Conservation (phyloP, 2,888 invertebrate genomes). For the Dryomyza anilis region DNA sequence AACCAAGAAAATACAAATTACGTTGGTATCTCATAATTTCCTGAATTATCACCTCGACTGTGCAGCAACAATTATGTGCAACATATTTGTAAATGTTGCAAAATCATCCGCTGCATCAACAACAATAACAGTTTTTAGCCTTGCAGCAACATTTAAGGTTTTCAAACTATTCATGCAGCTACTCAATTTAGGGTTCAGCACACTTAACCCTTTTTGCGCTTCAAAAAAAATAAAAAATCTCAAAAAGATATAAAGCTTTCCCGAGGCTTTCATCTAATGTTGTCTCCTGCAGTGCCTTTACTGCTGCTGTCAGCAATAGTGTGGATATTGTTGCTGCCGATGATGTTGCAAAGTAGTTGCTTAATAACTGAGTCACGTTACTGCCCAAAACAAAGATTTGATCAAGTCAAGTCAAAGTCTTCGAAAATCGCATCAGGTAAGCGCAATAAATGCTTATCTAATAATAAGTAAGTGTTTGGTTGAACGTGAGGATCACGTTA, state of each 20-base stretch:
- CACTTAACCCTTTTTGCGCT: slow-evolving; percentile 40
- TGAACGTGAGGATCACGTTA: slow-evolving; percentile 1
- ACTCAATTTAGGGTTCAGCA: slow-evolving; percentile 34
- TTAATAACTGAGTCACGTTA: slow-evolving; percentile 42
- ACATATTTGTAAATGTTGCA: too few relatives aligned
- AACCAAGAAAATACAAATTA: too few relatives aligned
- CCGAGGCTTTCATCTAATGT: background rate
- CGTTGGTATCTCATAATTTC: too few relatives aligned
- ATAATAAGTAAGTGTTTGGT: background rate
- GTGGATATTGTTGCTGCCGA: background rate
- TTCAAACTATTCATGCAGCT: too few relatives aligned
- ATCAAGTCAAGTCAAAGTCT: slow-evolving; percentile 41
- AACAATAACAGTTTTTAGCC: too few relatives aligned
- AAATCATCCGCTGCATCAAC: too few relatives aligned
- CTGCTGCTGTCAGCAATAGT: background rate
- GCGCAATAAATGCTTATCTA: slow-evolving; percentile 8
- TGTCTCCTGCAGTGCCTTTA: background rate
- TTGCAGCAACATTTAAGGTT: too few relatives aligned
- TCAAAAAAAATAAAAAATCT: background rate
- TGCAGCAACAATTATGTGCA: too few relatives aligned
- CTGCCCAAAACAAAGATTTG: slow-evolving; percentile 50
- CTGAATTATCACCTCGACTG: too few relatives aligned
- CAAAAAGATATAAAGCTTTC: slow-evolving; percentile 6
- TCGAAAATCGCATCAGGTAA: background rate
- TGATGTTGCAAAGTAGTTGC: background rate